phyloP scores from a whole-genome alignment of 92 coral and sea anemone species.

The Palythoa grandiflora region DNA sequence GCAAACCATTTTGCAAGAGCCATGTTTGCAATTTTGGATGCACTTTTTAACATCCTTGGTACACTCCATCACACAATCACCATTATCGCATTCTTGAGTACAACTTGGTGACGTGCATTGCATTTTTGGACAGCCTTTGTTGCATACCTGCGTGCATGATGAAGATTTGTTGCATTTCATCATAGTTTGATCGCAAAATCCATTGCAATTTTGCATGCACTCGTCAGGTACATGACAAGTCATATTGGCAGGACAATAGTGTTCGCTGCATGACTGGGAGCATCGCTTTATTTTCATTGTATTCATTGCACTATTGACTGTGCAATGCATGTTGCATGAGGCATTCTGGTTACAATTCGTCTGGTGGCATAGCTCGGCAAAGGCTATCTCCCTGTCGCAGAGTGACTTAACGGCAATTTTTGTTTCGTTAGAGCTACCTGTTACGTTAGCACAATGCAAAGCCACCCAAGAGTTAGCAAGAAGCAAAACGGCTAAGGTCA shows the following conservation, averaged over 20 bases:
- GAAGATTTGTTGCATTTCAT: constrained; percentile 28
- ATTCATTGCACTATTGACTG: background rate
- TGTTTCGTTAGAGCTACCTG: constrained; percentile 29
- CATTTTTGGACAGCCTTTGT: constrained; percentile 28
- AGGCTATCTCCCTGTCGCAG: constrained; percentile 1
- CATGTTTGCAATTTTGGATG: constrained; percentile 12
- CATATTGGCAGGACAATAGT: constrained; percentile 26
- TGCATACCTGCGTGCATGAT: constrained; percentile 41
- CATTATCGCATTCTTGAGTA: constrained; percentile 26
- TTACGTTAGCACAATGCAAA: constrained; percentile 10
- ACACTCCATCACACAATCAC: constrained; percentile 36
- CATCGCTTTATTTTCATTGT: constrained; percentile 12
- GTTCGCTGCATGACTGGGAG: constrained; percentile 10
- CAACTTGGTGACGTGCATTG: constrained; percentile 24
- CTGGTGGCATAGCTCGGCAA: constrained; percentile 12
- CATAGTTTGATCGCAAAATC: background rate
- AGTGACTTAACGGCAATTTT: background rate
- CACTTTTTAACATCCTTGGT: constrained; percentile 13
- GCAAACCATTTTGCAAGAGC: constrained; percentile 27
- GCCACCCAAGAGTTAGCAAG: constrained; percentile 4
- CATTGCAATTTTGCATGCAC: constrained; percentile 32
- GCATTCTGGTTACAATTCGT: constrained; percentile 13
- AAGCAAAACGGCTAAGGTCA: constrained; percentile 5
- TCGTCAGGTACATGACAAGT: constrained; percentile 13
- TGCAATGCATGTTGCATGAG: constrained; percentile 43